Conservation (phyloP, 2,797 vertebrate species). For the Sebastes vulpes region DNA sequence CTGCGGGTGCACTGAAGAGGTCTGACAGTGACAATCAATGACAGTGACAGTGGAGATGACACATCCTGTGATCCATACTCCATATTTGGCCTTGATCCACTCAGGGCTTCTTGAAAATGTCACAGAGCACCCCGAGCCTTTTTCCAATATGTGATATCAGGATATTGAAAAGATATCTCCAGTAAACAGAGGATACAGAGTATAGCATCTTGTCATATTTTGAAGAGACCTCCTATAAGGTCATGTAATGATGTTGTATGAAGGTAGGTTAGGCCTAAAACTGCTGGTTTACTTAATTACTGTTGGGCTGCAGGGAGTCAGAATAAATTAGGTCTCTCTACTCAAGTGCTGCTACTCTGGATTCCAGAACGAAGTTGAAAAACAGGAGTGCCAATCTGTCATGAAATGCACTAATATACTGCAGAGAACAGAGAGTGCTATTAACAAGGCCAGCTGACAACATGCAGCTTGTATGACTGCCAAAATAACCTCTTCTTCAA, state of each 20-base stretch:
- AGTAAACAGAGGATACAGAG: background rate
- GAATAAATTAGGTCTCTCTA: conserved; percentile 14
- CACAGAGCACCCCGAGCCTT: conserved; percentile 25
- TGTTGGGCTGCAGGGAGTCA: background rate
- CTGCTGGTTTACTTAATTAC: conserved; percentile 3
- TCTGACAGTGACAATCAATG: conserved; percentile 62
- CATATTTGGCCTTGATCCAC: conserved; percentile 49
- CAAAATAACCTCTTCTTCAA: background rate
- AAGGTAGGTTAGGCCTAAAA: background rate
- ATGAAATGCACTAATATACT: background rate
- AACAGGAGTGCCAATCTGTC: background rate
- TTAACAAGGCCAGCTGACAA: background rate
- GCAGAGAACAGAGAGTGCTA: background rate
- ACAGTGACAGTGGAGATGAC: conserved; percentile 48
- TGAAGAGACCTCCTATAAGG: background rate
- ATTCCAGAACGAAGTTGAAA: background rate
- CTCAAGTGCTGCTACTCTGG: background rate
- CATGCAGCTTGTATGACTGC: background rate
- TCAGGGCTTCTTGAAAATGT: conserved; percentile 52
- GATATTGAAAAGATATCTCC: conserved; percentile 9
- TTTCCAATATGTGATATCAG: conserved; percentile 11
- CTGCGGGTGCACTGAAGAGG: conserved; percentile 5
- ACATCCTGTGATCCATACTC: conserved; percentile 44
- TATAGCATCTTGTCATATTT: background rate
- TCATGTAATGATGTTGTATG: background rate